Percentiles rank a stretch among this genome's conserved stretches.
Evolutionary conservation across 2,888 invertebrate genomes (phyloP).

Genomic region (Trichogramma evanescens): DNA sequence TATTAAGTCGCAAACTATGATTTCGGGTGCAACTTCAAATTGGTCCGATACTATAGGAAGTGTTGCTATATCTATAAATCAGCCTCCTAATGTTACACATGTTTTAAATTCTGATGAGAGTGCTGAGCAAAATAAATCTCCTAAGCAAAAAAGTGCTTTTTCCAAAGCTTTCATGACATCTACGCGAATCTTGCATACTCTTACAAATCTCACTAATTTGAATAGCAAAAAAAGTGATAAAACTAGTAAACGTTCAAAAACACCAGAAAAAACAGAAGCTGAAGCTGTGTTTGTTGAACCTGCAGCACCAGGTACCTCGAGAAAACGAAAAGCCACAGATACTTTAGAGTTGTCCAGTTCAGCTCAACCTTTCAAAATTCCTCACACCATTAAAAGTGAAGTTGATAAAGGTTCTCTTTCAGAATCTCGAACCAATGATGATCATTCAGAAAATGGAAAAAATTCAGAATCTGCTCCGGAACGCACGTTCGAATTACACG

Average conservation of each 20-base stretch:
- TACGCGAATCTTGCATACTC: conserved; percentile 40
- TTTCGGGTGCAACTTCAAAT: conserved; percentile 34
- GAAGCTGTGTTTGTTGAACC: background rate
- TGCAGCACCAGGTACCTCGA: conserved; percentile 23
- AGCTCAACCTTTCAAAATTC: conserved; percentile 36
- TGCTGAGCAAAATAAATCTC: conserved; percentile 21
- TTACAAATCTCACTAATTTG: conserved; percentile 36
- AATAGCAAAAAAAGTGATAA: conserved; percentile 7
- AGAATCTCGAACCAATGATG: background rate
- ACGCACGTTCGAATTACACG: conserved; percentile 13
- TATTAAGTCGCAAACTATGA: conserved; percentile 16
- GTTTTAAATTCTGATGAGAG: conserved; percentile 36
- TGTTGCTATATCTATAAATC: conserved; percentile 31
- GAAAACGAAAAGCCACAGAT: conserved; percentile 40
- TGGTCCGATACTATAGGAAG: conserved; percentile 38
- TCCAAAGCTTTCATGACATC: conserved; percentile 41
- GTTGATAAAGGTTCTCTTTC: background rate
- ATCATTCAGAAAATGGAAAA: background rate
- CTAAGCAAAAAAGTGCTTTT: conserved; percentile 26
- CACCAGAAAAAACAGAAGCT: background rate
- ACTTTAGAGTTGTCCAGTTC: conserved; percentile 25
- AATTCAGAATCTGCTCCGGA: background rate
- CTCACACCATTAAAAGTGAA: conserved; percentile 25
- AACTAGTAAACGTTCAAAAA: conserved; percentile 1
- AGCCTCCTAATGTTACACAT: conserved; percentile 33